phyloP scores from a whole-genome alignment of 2,888 invertebrate species.

The Allygus modestus region DNA sequence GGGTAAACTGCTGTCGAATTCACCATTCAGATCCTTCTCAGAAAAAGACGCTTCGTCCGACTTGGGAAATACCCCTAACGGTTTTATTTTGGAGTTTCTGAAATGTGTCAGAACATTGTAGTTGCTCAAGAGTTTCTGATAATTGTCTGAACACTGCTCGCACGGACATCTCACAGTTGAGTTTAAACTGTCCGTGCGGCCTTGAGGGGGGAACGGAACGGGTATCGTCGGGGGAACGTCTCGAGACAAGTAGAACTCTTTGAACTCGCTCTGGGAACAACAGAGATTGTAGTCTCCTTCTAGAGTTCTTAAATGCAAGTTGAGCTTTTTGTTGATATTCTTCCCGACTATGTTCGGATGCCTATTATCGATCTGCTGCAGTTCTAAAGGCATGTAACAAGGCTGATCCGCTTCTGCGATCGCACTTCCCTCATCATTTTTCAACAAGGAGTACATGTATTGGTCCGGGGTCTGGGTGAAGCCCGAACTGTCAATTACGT shows the following conservation, averaged over 20 bases:
- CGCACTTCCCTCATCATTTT: not conserved
- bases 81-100: constrained; percentile 35
- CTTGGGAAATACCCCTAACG: not conserved
- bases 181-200: constrained; percentile 22
- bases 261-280: constrained; percentile 53
- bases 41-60: not conserved
- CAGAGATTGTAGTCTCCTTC: constrained; percentile 44
- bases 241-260: constrained; percentile 31
- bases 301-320: constrained; percentile 47
- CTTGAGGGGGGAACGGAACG: constrained; percentile 51
- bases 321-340: constrained; percentile 25
- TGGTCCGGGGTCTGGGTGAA: not conserved
- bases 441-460: not conserved
- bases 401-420: not conserved
- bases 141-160: constrained; percentile 52
- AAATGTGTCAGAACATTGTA: constrained; percentile 37
- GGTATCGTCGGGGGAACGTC: constrained; percentile 44
- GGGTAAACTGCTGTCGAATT: constrained; percentile 53
- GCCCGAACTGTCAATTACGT: constrained; percentile 31
- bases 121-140: constrained; percentile 44
- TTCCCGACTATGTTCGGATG: not conserved
- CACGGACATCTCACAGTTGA: constrained; percentile 51
- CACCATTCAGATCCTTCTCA: constrained; percentile 53
- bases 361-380: constrained; percentile 21
- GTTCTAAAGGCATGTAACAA: constrained; percentile 9